Percentiles rank a stretch among this genome's conserved stretches.
Conservation (phyloP, 1,140 invertebrate species). For the Drosophila tristis region DNA sequence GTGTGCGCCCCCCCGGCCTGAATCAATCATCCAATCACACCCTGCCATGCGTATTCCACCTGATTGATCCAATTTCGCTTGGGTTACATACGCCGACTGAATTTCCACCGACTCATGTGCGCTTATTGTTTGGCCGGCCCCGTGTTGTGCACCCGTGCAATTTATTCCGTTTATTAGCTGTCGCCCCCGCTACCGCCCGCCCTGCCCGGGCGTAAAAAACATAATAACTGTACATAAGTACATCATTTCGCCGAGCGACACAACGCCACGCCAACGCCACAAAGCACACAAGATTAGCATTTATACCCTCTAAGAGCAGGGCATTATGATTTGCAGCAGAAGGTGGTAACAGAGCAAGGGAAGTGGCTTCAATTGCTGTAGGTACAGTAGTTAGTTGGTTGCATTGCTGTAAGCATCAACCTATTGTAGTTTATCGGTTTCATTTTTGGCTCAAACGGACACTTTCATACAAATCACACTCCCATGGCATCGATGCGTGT, state of each 20-base stretch:
- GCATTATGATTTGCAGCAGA: neutral
- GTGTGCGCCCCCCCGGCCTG: slow-evolving; percentile 5
- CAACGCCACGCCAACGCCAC: slow-evolving; percentile 22
- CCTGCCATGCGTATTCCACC: slow-evolving; percentile 37
- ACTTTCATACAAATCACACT: no score
- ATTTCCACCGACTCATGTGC: slow-evolving; percentile 68
- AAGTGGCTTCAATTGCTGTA: neutral
- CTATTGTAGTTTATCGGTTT: no score
- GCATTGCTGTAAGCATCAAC: no score
- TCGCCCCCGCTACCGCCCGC: slow-evolving; percentile 19
- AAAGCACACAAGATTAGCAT: neutral
- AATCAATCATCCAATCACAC: slow-evolving; percentile 37
- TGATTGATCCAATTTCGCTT: slow-evolving; percentile 47
- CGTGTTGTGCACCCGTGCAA: slow-evolving; percentile 28
- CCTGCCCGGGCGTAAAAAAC: neutral
- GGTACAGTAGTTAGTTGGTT: no score
- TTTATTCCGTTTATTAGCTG: slow-evolving; percentile 63
- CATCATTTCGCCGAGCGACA: slow-evolving; percentile 21
- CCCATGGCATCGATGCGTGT: neutral
- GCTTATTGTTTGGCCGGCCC: slow-evolving; percentile 18
- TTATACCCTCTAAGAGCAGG: no score
- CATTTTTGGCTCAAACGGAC: no score
- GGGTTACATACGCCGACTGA: slow-evolving; percentile 14
- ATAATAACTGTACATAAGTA: slow-evolving; percentile 56
- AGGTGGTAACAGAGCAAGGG: no score